These are phyloP conservation scores for Nowickia ferox DNA, from an alignment of 2,888 invertebrate species.

Conservation along the genomic window DNA sequence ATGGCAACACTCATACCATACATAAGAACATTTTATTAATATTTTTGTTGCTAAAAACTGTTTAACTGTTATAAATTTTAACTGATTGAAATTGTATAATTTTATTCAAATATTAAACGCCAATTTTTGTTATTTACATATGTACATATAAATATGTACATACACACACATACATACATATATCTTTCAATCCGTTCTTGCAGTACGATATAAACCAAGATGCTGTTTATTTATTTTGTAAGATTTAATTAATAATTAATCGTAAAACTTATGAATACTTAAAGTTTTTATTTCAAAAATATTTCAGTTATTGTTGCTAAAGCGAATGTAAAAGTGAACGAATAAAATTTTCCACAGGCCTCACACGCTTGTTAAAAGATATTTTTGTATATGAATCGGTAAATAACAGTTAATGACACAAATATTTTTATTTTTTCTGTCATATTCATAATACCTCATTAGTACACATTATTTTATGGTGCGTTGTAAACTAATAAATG, in stretches of 20 bases:
- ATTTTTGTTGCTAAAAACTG: too few relatives aligned
- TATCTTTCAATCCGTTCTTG: slow-evolving; percentile 8
- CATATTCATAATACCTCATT: neutral
- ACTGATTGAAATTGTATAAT: too few relatives aligned
- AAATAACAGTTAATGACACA: slow-evolving; percentile 10
- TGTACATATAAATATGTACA: too few relatives aligned
- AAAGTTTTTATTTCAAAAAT: neutral
- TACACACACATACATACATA: too few relatives aligned
- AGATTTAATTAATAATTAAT: slow-evolving; percentile 30
- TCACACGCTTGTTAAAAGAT: neutral
- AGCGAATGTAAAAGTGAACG: neutral
- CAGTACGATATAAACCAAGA: neutral
- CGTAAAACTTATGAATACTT: slow-evolving; percentile 6
- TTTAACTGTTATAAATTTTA: too few relatives aligned
- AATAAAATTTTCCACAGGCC: slow-evolving; percentile 58
- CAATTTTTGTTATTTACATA: too few relatives aligned
- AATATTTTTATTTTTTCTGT: slow-evolving; percentile 13
- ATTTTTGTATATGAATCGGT: neutral
- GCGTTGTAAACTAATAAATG: slow-evolving; percentile 26
- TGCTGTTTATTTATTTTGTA: slow-evolving; percentile 50
- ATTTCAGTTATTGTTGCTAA: slow-evolving; percentile 1
- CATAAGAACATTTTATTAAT: too few relatives aligned
- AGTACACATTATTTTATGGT: slow-evolving; percentile 2
- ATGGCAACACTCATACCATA: too few relatives aligned
- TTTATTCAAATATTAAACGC: too few relatives aligned